These are phyloP conservation scores for Xerus inauris DNA, from an alignment of 2,113 vertebrate species.

Conservation along the genomic window DNA sequence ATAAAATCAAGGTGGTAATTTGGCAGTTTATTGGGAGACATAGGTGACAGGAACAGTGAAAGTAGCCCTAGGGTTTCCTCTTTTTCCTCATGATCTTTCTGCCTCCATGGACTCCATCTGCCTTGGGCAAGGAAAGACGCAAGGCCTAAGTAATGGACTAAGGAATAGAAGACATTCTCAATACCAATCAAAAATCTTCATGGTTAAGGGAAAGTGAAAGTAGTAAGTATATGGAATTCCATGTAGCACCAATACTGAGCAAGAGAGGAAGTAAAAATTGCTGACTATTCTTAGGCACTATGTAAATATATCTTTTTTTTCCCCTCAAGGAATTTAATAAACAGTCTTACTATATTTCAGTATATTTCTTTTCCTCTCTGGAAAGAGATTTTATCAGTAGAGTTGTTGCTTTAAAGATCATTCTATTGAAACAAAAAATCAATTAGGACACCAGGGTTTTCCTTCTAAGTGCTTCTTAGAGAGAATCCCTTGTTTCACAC, in stretches of 20 bases:
- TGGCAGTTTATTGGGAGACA: neutral
- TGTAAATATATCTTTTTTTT: neutral
- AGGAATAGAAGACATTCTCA: neutral
- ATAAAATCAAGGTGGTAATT: neutral
- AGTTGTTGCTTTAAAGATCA: slow-evolving; percentile 15
- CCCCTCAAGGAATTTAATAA: neutral
- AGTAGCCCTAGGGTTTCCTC: neutral
- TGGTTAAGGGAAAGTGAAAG: neutral
- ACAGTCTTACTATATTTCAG: neutral
- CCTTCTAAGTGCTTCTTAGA: slow-evolving; percentile 27
- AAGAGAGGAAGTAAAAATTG: neutral
- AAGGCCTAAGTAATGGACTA: neutral
- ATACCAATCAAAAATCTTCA: neutral
- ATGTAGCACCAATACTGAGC: neutral
- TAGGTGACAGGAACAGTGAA: neutral
- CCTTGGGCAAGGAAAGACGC: neutral
- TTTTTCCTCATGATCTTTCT: neutral
- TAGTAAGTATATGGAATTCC: neutral
- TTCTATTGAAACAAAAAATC: slow-evolving; percentile 36
- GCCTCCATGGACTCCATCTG: neutral
- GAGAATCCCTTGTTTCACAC: neutral
- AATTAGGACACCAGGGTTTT: neutral
- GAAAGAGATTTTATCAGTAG: neutral
- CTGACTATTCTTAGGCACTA: neutral
- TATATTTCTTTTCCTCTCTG: slow-evolving; percentile 1